Base-by-base conservation (phyloP, 2,888 invertebrate genomes). In the Neoitamus cyanurus region DNA sequence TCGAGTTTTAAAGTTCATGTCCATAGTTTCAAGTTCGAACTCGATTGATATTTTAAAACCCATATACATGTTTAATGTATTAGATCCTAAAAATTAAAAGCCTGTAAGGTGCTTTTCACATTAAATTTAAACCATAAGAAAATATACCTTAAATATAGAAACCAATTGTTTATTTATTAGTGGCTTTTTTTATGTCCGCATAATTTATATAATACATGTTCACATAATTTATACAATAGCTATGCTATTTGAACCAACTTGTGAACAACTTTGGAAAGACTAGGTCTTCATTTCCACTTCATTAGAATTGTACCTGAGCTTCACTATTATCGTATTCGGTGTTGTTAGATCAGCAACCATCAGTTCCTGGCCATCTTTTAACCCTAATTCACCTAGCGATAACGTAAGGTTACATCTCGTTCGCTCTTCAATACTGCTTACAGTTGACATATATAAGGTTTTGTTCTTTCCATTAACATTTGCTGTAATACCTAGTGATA, bases 301-400 rank as follows among this genome's bases (percentile, higher is more conserved):
- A 90, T 93, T 90, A 31, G 91, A 88, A 90, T 92, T 93, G 89
- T 94, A 95, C 90, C 95, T 95, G 31, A 97, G 92, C 90, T 94
- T 94, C 84, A 97, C 92, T n/a, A 95, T 93, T 77, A 97, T 92
- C 7, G 97, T 94, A 88, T 94, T 95, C 0, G 98, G 98, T 4
- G 96, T 95, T 3, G 99, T 98, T 25, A 95, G 92, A 92, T 99
- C 99, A 0, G 98, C 97, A 1, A 99, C 97, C 87, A 97, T 93
- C 83, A 99, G 92, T 89, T 97, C 96, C 83, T 95, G 95, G 0
- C 97, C 98, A 91, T 98, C 95, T 85, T 91, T 93, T 25, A 99
- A 92, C 1, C 96, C 97, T 84, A 99, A 92, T 88, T 99, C 99
- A 86, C 93, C 93, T 82, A 99, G 91, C 84, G 96, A 95, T 92